Conservation (phyloP, 2,113 vertebrate species). For the Dermatemys mawii region DNA sequence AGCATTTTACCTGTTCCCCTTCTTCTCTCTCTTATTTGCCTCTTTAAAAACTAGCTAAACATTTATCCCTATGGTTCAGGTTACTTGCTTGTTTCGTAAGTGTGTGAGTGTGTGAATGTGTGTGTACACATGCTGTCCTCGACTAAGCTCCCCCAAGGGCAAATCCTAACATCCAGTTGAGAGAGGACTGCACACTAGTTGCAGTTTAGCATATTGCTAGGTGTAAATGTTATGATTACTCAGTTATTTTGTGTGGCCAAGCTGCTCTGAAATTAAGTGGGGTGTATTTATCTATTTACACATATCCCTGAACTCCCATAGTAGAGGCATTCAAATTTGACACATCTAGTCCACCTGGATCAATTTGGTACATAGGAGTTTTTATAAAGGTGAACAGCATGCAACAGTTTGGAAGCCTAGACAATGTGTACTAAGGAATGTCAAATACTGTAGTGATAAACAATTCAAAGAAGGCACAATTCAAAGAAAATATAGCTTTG, state of each 20-base stretch:
- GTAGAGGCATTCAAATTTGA: neutral
- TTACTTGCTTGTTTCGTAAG: neutral
- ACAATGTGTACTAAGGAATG: neutral
- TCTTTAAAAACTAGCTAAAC: neutral
- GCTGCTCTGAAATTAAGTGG: neutral
- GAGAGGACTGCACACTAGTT: neutral
- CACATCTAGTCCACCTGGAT: neutral
- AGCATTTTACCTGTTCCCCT: neutral
- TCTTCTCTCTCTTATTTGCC: neutral
- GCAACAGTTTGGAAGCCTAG: neutral
- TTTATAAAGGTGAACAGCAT: neutral
- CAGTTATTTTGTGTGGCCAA: neutral
- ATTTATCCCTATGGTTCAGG: neutral
- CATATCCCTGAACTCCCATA: rapidly evolving
- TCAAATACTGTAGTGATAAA: rapidly evolving
- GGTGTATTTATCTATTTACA: neutral
- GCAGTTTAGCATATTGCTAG: neutral
- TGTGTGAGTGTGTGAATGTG: too few species aligned
- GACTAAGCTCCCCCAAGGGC: neutral
- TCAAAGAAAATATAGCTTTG: neutral
- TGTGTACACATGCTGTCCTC: neutral
- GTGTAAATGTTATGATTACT: neutral
- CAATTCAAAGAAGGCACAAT: neutral
- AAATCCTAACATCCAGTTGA: neutral
- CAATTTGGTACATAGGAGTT: neutral